Conservation (phyloP, 2,888 invertebrate genomes). For the Minunthozetes semirufus region DNA sequence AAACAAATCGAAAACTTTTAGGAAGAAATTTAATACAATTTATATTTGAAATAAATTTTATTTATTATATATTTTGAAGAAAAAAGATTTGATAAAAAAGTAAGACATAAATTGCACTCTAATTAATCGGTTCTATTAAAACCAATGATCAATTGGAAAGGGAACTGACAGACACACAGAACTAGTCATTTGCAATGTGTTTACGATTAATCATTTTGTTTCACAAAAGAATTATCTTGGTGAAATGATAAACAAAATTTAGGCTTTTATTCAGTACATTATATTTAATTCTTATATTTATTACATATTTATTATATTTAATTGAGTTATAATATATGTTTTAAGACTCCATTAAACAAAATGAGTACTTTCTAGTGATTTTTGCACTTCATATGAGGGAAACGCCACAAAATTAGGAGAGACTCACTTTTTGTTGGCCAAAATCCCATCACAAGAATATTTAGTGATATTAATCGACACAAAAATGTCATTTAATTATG, state of each 20-base stretch:
- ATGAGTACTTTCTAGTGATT: slow-evolving; percentile 30
- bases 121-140: background rate
- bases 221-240: background rate
- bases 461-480: slow-evolving; percentile 27
- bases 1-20: background rate
- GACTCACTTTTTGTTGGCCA: background rate
- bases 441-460: slow-evolving; percentile 1
- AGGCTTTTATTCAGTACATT: background rate
- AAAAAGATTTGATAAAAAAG: background rate
- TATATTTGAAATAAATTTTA: background rate
- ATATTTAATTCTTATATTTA: background rate
- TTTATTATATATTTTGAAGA: background rate
- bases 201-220: background rate
- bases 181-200: slow-evolving; percentile 31
- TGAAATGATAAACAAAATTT: background rate
- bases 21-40: background rate
- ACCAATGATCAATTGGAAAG: background rate
- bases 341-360: background rate
- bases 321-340: background rate
- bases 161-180: background rate
- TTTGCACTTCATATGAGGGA: background rate
- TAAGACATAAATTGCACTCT: background rate
- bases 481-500: slow-evolving; percentile 29
- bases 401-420: background rate
- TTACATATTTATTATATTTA: background rate